Evolutionary conservation across 2,888 invertebrate genomes (phyloP), one percentile per base, ranked within the genome.

Genomic region (Drosophila mulleri): DNA sequence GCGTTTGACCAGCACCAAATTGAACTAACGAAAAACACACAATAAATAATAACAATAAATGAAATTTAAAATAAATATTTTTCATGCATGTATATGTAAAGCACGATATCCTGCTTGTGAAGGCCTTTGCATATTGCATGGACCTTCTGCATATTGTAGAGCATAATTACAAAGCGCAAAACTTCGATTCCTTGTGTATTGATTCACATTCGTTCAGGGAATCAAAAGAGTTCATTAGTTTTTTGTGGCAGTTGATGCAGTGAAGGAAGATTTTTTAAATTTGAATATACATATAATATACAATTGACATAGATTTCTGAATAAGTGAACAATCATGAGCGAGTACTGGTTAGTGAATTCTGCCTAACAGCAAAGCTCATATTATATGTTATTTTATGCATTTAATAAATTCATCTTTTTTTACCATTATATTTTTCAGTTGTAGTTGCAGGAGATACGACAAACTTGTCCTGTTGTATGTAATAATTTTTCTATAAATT

Each of bases 341-440:
- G 4, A 18, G 32, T 18, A 32, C 32, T 32, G 2, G 7, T 3
- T 6, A 7, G 1, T 32, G 3, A 32, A 8, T 4, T 32, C 12
- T 6, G 48, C 7, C 23, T 32, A 9, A 1, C 29, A 18, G 14
- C 16, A n/a, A 4, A 26, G 9, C 3, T 4, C 9, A 7, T 7
- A 32, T 7, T 7, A 26, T 75, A 14, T 69, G 80, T 83, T 68
- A 5, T 81, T 35, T 20, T 23, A 20, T 48, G 81, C 78, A 80
- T 85, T 85, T 80, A 81, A 88, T 83, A 83, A 87, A 80, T 84
- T 5, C 20, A 37, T 37, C 2, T 48, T 50, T 32, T 18, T 50
- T 32, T 32, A 29, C 29, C 0, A 9, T 32, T 32, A 32, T 48
- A 6, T 32, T 32, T 32, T 14, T 20, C 32, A 18, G 14, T 32